These are phyloP conservation scores for Ptychoptera contaminata DNA, from an alignment of 2,888 invertebrate species.

Conservation along the genomic window DNA sequence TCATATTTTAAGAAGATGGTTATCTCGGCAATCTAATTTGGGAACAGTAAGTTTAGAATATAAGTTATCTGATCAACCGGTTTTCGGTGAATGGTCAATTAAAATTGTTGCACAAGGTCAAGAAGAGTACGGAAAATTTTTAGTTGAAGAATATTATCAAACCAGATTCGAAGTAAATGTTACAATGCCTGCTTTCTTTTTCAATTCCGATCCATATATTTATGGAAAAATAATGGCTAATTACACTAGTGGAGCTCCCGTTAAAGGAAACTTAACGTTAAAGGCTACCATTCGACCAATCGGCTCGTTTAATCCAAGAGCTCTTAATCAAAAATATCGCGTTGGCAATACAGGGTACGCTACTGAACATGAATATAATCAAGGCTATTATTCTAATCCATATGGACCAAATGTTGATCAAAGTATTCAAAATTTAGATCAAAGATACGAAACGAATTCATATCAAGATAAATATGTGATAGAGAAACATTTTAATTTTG, in stretches of 20 bases:
- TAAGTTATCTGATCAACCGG: conserved; percentile 78
- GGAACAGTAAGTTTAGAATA: conserved; percentile 89
- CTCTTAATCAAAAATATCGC: conserved; percentile 37
- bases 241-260: conserved; percentile 87
- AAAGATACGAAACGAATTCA: conserved; percentile 25
- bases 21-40: conserved; percentile 81
- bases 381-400: neutral
- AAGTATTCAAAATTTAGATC: conserved; percentile 14
- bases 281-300: conserved; percentile 62
- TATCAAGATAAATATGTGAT: conserved; percentile 40
- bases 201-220: conserved; percentile 70
- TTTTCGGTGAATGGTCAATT: conserved; percentile 85
- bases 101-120: conserved; percentile 79
- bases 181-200: conserved; percentile 88
- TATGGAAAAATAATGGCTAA: conserved; percentile 84
- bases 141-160: conserved; percentile 90
- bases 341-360: conserved; percentile 23
- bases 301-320: conserved; percentile 39
- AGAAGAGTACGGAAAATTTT: conserved; percentile 67
- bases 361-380: conserved; percentile 12
- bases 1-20: conserved; percentile 80
- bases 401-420: conserved; percentile 5
- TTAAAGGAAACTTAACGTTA: conserved; percentile 74
- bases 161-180: conserved; percentile 89
- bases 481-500: conserved; percentile 61